Evolutionary conservation across 2,888 invertebrate genomes (phyloP), one percentile per base, ranked within the genome.

Genomic region (Tetragnatha montana): DNA sequence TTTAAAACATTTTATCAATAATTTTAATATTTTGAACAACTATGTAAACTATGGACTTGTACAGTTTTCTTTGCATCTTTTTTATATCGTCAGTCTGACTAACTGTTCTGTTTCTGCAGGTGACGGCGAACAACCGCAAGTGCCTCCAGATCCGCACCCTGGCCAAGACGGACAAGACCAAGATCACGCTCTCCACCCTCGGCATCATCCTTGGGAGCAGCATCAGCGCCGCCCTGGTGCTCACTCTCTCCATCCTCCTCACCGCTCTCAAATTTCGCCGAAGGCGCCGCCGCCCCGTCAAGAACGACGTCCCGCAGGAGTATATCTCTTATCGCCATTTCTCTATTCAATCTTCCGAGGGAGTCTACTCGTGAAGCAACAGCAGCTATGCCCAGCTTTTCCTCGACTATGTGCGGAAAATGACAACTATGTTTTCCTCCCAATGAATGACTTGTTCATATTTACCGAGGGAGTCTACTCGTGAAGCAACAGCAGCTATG

Each of bases 181-280:
- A 89, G 69, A 91, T 92, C 87, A 92, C 91, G 76, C 89, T 91
- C 83, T 97, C 92, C 94, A 95, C 97, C 92, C 94, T 97, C 87
- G 97, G 97, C 51, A 95, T 97, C 91, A 97, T 97, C 92, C 96
- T 97, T 87, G 97, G 97, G 82, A 96, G 97, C 93, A 96, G 96
- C 93, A 95, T 97, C 95, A 97, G 97, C 84, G 96, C 97, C 92
- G 95, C 97, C 91, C 96, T 97, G 81, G 97, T 97, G 93, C 95
- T 97, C 83, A 95, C 97, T 49, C 94, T 97, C 92, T 96, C 97
- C 87, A 96, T 97, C n/a, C 88, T 92, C 8, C 78, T 92, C 14
- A 91, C 92, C 12, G 92, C 92, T 51, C 87, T 92, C 21, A 91
- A 91, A 49, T 91, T 91, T 51, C 86, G 91, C 8, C 86, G 91